A percentile compares a stretch with the other conserved stretches of the same genome.
Conservation (phyloP, 2,113 vertebrate genomes). For the Todiramphus saurophagus region DNA sequence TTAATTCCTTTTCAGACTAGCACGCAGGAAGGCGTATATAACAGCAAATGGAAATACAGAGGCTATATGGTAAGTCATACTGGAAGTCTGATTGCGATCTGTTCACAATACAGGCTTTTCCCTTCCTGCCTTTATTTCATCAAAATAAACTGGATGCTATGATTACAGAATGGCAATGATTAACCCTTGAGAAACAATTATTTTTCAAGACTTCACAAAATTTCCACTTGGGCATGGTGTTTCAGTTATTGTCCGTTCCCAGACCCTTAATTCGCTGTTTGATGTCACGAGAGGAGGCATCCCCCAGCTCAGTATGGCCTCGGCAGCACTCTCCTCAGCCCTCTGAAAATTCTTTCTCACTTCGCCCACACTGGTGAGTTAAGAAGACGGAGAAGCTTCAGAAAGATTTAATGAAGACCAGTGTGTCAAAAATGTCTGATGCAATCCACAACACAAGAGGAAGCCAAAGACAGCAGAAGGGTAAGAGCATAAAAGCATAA, state of each 20-base stretch:
- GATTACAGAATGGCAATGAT: background rate
- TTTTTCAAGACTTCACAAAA: background rate
- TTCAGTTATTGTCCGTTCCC: background rate
- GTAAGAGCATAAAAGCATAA: background rate
- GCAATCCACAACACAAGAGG: background rate
- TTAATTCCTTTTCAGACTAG: constrained; percentile 59
- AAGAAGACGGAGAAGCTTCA: background rate
- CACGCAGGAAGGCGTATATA: background rate
- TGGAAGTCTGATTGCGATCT: background rate
- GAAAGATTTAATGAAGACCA: background rate
- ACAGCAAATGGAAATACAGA: background rate
- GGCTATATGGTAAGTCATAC: background rate
- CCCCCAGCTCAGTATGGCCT: background rate
- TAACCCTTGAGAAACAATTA: background rate
- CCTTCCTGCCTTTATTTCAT: background rate
- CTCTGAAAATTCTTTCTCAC: background rate
- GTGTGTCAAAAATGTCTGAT: background rate
- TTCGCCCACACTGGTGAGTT: background rate
- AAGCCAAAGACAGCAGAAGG: background rate
- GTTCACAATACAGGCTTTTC: background rate
- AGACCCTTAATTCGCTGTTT: background rate
- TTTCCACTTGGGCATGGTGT: background rate
- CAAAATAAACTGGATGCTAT: background rate
- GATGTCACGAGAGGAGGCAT: rapidly evolving
- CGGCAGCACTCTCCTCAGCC: rapidly evolving